Conservation (phyloP, 2,113 vertebrate genomes). For the Periophthalmodon schlosseri region DNA sequence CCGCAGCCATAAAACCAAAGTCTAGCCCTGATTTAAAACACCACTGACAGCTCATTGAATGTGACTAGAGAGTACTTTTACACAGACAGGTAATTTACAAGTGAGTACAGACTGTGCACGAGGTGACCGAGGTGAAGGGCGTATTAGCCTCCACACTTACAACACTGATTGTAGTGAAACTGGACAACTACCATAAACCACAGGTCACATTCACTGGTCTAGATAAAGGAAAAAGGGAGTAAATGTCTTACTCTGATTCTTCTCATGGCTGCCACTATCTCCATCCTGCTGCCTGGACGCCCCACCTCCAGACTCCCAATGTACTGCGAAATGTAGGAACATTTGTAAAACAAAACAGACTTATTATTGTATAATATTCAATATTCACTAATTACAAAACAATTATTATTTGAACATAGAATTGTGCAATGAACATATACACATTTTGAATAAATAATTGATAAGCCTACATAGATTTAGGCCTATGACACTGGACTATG, state of each 20-base stretch:
- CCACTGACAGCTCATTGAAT: slow-evolving; percentile 43
- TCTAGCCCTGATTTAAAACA: slow-evolving; percentile 31
- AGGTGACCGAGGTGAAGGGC: neutral
- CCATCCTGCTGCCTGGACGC: slow-evolving; percentile 91
- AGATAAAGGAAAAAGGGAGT: neutral
- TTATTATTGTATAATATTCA: neutral
- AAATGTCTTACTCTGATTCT: slow-evolving; percentile 89
- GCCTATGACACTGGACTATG: too few relatives aligned
- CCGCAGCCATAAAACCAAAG: slow-evolving; percentile 20
- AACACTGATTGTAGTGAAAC: neutral
- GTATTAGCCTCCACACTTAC: neutral
- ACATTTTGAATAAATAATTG: neutral
- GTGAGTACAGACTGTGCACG: slow-evolving; percentile 15
- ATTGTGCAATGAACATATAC: neutral
- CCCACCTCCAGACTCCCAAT: slow-evolving; percentile 96
- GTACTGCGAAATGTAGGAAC: slow-evolving; percentile 77
- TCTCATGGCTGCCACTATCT: slow-evolving; percentile 97
- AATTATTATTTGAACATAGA: neutral
- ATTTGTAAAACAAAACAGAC: neutral
- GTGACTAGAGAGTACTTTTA: slow-evolving; percentile 24
- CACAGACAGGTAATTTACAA: slow-evolving; percentile 10
- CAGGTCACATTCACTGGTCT: slow-evolving; percentile 7
- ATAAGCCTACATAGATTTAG: neutral
- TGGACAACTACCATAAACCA: slow-evolving; percentile 1
- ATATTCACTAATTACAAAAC: neutral